Base-by-base conservation (phyloP, 1,140 invertebrate genomes). In the Polypedilum vanderplanki region DNA sequence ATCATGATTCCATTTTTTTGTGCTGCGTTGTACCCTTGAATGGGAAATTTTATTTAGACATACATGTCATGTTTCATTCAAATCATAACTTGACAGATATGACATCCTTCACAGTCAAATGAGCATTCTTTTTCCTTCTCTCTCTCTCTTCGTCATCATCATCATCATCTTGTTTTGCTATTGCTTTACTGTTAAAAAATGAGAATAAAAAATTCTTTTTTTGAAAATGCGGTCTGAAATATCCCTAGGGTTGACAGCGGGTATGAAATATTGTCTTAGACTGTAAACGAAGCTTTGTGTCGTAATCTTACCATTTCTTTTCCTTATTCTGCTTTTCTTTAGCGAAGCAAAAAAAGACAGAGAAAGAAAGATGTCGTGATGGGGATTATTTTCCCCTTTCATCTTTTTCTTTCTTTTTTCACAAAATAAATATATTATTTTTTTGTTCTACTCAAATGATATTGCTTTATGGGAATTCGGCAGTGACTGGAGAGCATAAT, bases 71-170 rank as follows among this genome's bases (percentile, higher is more conserved):
- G 65, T 70, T 70, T 70, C 65, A 70, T 70, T 70, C 65, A 70
- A 70, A 70, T 70, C 65, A 70, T 70, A 70, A 70, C 65, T 70
- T 70, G 65, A 70, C 65, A 70, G 65, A 70, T 70, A 70, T 70
- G 65, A 22, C 65, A 70, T 70, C 65, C 20, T 70, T 70, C 65
- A 70, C 65, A 70, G 65, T 70, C 17, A 70, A 70, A 70, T 70
- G 18, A 70, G 65, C 65, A 70, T n/a, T 67, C 18, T 67, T n/a
- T 18, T n/a, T 67, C 10, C 18, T 70, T 70, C 3, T 57, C 46
- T 57, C 46, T n/a, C 15, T 57, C n/a, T n/a, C 46, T n/a, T 57
- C n/a, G 12, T 57, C 12, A n/a, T 57, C 46, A n/a, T 57, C 41
- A 46, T 46, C 46, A n/a, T 57, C 46, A 57, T 57, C 46, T 57